These are phyloP conservation scores for Melinopterus prodromus DNA, from an alignment of 2,888 invertebrate genomes.

Conservation along the genomic window DNA sequence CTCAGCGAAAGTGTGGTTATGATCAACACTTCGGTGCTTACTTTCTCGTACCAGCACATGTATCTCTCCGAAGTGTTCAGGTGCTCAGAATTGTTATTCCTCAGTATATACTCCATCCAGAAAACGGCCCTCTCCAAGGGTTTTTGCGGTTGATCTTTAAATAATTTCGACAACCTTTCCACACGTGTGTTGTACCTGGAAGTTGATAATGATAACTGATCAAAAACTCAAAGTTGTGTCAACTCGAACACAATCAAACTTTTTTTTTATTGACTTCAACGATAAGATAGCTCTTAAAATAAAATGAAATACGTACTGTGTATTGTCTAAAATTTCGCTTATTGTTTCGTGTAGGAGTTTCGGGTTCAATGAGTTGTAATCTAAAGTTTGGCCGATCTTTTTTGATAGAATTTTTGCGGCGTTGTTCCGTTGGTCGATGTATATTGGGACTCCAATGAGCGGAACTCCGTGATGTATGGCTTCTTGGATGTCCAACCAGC, in stretches of 20 bases:
- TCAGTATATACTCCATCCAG: constrained; percentile 44
- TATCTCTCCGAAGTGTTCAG: constrained; percentile 38
- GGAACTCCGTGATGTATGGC: constrained; percentile 47
- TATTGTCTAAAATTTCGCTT: constrained; percentile 44
- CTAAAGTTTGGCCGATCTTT: constrained; percentile 45
- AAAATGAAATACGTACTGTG: constrained; percentile 41
- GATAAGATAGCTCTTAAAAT: constrained; percentile 8
- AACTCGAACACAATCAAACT: not conserved
- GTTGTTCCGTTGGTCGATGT: constrained; percentile 52
- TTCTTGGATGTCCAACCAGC: constrained; percentile 49
- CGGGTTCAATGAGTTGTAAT: constrained; percentile 42
- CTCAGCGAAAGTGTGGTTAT: constrained; percentile 23
- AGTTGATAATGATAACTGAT: constrained; percentile 10
- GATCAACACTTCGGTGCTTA: constrained; percentile 38
- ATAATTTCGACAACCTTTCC: constrained; percentile 39
- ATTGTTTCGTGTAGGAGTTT: constrained; percentile 43
- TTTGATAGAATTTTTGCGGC: constrained; percentile 47
- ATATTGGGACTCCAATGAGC: constrained; percentile 50
- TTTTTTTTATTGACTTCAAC: not conserved
- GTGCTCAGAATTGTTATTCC: constrained; percentile 40
- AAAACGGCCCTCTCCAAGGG: constrained; percentile 42
- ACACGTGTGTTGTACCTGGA: constrained; percentile 44
- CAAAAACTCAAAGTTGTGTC: not conserved
- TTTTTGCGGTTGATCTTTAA: constrained; percentile 41
- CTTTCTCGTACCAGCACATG: constrained; percentile 38